These are phyloP conservation scores for Busseola fusca DNA, from an alignment of 2,888 invertebrate genomes.

Conservation along the genomic window DNA sequence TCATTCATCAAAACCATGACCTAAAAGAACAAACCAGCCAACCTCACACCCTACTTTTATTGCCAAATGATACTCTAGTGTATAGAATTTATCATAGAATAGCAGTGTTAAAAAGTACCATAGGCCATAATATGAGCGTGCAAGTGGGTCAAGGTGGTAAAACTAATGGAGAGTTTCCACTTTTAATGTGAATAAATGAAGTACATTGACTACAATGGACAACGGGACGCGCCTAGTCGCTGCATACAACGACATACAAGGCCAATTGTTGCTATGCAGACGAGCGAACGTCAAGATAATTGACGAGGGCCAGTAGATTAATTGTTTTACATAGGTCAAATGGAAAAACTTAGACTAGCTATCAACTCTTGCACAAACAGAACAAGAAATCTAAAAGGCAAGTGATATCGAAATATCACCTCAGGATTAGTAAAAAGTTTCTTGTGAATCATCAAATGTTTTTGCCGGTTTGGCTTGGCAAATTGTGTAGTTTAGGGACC, in stretches of 20 bases:
- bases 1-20: constrained; percentile 2
- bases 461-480: constrained; percentile 20
- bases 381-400: neutral
- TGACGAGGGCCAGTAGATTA: neutral
- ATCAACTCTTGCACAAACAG: neutral
- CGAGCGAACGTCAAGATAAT: constrained; percentile 15
- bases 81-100: constrained; percentile 50
- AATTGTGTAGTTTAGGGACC: constrained; percentile 27
- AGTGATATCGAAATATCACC: constrained; percentile 9
- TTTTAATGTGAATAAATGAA: constrained; percentile 66
- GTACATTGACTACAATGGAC: constrained; percentile 65
- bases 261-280: constrained; percentile 50
- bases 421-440: constrained; percentile 32
- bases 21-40: constrained; percentile 4
- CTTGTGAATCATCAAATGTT: constrained; percentile 31
- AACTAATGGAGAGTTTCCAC: constrained; percentile 72
- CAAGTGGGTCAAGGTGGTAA: constrained; percentile 71
- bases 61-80: constrained; percentile 38
- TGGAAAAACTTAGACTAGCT: neutral
- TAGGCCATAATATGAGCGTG: constrained; percentile 30
- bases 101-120: constrained; percentile 52
- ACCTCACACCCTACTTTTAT: constrained; percentile 22
- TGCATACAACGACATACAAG: constrained; percentile 59
- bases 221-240: constrained; percentile 67
- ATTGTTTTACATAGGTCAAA: neutral